Conservation (phyloP, 2,113 vertebrate species). For the Embiotoca jacksoni region DNA sequence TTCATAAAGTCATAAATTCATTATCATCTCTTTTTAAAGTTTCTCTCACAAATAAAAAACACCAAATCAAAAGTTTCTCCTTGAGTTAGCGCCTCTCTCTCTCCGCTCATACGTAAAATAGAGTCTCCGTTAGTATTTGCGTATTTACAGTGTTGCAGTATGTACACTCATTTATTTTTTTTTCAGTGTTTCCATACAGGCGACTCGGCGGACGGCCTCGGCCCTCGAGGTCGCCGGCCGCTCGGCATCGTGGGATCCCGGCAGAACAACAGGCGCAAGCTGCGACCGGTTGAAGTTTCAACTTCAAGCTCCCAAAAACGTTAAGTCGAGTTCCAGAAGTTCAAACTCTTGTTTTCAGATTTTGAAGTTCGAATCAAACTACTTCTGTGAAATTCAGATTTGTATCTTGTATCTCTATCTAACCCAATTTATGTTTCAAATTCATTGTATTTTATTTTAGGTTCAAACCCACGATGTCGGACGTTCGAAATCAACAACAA, state of each 20-base stretch:
- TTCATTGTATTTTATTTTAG: too few species aligned
- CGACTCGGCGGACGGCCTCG: conserved; percentile 51
- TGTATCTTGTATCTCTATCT: too few species aligned
- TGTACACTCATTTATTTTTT: conserved; percentile 55
- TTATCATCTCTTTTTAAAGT: conserved; percentile 1
- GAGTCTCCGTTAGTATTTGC: conserved; percentile 82
- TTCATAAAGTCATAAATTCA: conserved; percentile 57
- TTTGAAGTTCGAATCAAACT: neutral
- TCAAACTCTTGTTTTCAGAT: neutral
- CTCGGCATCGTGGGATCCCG: conserved; percentile 23
- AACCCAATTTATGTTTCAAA: too few species aligned
- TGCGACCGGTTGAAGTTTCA: neutral
- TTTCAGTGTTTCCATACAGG: conserved; percentile 55
- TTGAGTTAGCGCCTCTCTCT: conserved; percentile 71
- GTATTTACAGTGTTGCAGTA: conserved; percentile 81
- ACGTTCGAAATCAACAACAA: too few species aligned
- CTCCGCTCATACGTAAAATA: conserved; percentile 84
- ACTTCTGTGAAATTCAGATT: too few species aligned
- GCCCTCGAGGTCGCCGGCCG: conserved; percentile 41
- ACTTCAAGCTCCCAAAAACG: too few species aligned
- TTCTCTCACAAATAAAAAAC: conserved; percentile 71
- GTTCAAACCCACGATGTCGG: too few species aligned
- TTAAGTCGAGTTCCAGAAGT: too few species aligned
- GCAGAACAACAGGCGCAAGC: conserved; percentile 24
- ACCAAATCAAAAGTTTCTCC: conserved; percentile 71